phyloP scores from a whole-genome alignment of 1,140 invertebrate genomes.

The Ditylenchus dipsaci region DNA sequence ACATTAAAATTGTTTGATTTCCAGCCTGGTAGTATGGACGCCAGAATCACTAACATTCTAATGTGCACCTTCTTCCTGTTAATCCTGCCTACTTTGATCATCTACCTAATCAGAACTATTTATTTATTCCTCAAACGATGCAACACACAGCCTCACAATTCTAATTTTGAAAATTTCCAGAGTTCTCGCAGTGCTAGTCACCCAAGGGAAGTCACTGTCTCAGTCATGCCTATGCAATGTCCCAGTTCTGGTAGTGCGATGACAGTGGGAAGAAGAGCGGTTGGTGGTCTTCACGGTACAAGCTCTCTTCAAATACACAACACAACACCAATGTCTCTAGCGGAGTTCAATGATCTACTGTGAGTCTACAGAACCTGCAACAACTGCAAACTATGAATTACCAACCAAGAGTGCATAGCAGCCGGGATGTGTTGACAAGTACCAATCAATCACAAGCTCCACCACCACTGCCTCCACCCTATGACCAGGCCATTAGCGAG shows the following conservation, averaged over 20 bases:
- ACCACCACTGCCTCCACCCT: not conserved
- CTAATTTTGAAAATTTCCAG: too few relatives aligned
- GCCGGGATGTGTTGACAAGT: not conserved
- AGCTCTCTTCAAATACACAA: not conserved
- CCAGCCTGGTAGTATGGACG: constrained; percentile 4
- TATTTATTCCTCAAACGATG: constrained; percentile 14
- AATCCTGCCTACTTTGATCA: constrained; percentile 12
- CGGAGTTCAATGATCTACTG: constrained; percentile 1
- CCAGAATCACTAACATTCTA: constrained; percentile 14
- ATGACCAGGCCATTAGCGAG: not conserved
- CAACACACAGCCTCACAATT: not conserved
- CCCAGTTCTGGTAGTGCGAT: not conserved
- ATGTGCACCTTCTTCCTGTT: constrained; percentile 14
- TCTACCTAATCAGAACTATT: constrained; percentile 14
- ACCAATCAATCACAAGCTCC: not conserved
- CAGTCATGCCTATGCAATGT: not conserved
- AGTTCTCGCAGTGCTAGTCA: not conserved
- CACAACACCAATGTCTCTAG: not conserved
- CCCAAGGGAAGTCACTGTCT: not conserved
- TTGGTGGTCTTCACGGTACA: not conserved
- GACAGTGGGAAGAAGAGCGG: not conserved
- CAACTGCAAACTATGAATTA: not conserved
- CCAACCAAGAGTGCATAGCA: too few relatives aligned
- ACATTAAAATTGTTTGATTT: not conserved
- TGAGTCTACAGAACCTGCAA: not conserved